Evolutionary conservation across 2,888 invertebrate genomes (phyloP).

Genomic region (Acanthoscelides obtectus): DNA sequence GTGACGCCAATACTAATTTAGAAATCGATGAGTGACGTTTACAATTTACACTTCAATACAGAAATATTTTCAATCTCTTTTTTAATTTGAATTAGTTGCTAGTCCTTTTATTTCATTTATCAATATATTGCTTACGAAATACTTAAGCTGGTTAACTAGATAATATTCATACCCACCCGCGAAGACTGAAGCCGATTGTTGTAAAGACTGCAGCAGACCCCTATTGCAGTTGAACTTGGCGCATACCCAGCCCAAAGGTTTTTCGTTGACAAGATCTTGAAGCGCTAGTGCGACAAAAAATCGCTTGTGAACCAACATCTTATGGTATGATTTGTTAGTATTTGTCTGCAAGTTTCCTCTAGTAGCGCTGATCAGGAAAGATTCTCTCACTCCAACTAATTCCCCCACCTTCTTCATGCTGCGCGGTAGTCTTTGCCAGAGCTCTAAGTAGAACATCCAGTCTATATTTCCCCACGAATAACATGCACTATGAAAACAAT

Average conservation of each 20-base stretch:
- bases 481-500: slow-evolving; percentile 76
- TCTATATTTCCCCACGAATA: slow-evolving; percentile 76
- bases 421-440: slow-evolving; percentile 77
- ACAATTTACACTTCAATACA: too few relatives aligned
- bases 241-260: slow-evolving; percentile 75
- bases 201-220: slow-evolving; percentile 88
- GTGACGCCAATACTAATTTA: too few relatives aligned
- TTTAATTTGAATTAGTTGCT: too few relatives aligned
- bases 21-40: too few relatives aligned
- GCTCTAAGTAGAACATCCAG: slow-evolving; percentile 71
- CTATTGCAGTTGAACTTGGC: slow-evolving; percentile 79
- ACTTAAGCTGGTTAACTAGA: background rate
- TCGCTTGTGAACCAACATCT: slow-evolving; percentile 64
- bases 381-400: slow-evolving; percentile 82
- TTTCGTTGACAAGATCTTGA: slow-evolving; percentile 89
- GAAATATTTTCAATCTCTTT: too few relatives aligned
- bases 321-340: slow-evolving; percentile 47
- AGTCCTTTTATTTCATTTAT: too few relatives aligned
- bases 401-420: slow-evolving; percentile 84
- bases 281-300: slow-evolving; percentile 89
- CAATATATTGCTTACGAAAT: too few relatives aligned
- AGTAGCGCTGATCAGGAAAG: slow-evolving; percentile 75
- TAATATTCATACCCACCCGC: slow-evolving; percentile 47
- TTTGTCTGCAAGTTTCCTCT: slow-evolving; percentile 60
- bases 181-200: slow-evolving; percentile 92